Conservation (phyloP, 2,113 vertebrate species). For the Amia ocellicauda region DNA sequence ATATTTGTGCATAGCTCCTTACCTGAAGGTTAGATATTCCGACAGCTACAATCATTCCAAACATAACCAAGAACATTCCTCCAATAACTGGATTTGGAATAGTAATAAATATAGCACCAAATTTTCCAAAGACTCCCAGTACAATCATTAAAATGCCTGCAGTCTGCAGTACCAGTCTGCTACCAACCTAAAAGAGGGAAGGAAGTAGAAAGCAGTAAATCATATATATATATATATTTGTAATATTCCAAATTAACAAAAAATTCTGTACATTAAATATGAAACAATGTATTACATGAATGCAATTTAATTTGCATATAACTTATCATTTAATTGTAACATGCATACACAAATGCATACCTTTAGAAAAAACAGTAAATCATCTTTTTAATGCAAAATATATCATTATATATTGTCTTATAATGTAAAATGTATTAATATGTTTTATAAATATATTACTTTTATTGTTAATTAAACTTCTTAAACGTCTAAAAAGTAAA, state of each 20-base stretch:
- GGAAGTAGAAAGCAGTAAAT: background rate
- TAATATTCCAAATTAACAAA: too few species aligned
- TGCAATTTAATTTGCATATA: too few species aligned
- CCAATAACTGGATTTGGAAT: conserved; percentile 73
- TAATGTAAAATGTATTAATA: too few species aligned
- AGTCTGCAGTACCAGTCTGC: conserved; percentile 65
- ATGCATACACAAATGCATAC: too few species aligned
- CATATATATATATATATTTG: too few species aligned
- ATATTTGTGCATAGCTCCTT: conserved; percentile 10
- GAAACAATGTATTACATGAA: background rate
- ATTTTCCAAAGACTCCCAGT: conserved; percentile 71
- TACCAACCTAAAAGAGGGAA: conserved; percentile 59
- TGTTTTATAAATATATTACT: too few species aligned
- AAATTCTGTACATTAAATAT: background rate
- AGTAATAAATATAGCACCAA: conserved; percentile 72
- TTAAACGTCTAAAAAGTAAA: too few species aligned
- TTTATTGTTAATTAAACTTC: too few species aligned
- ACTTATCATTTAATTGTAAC: too few species aligned
- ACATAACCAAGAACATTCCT: conserved; percentile 78
- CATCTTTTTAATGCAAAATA: too few species aligned
- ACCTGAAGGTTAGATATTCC: conserved; percentile 76
- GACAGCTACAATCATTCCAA: conserved; percentile 73
- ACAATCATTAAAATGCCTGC: conserved; percentile 68
- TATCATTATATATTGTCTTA: too few species aligned
- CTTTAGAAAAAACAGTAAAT: too few species aligned